Evolutionary conservation across 2,797 vertebrate genomes (phyloP).

Genomic region (Petrocephalus schoutedeni): DNA sequence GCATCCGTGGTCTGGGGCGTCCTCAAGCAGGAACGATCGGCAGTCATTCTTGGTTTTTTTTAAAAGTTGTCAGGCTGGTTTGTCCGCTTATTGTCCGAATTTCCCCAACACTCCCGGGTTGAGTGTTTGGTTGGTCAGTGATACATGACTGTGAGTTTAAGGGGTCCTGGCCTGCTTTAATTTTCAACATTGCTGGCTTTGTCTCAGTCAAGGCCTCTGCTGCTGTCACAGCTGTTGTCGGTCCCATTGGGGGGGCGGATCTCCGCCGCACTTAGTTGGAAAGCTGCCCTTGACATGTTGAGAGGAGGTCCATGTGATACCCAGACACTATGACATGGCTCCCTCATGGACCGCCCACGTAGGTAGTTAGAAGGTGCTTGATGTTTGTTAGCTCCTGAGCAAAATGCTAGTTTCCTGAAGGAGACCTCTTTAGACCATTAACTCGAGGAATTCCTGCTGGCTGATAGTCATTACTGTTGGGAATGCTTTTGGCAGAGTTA

Average conservation of each 20-base stretch:
- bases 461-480: neutral
- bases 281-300: neutral
- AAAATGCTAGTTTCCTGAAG: neutral
- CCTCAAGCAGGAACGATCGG: neutral
- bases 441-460: neutral
- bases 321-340: neutral
- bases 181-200: neutral
- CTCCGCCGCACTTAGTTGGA: neutral
- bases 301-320: neutral
- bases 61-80: neutral
- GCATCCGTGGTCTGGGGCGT: too few relatives aligned
- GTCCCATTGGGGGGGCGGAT: slow-evolving; percentile 5
- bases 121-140: neutral
- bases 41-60: neutral
- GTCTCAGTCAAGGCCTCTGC: slow-evolving; percentile 4
- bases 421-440: neutral
- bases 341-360: neutral
- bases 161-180: slow-evolving; percentile 7
- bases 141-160: slow-evolving; percentile 16
- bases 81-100: slow-evolving; percentile 2
- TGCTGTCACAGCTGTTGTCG: neutral
- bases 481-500: neutral
- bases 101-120: neutral
- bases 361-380: neutral
- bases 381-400: neutral